Evolutionary conservation across 2,113 vertebrate species (phyloP).

Genomic region (Desmodus rotundus): DNA sequence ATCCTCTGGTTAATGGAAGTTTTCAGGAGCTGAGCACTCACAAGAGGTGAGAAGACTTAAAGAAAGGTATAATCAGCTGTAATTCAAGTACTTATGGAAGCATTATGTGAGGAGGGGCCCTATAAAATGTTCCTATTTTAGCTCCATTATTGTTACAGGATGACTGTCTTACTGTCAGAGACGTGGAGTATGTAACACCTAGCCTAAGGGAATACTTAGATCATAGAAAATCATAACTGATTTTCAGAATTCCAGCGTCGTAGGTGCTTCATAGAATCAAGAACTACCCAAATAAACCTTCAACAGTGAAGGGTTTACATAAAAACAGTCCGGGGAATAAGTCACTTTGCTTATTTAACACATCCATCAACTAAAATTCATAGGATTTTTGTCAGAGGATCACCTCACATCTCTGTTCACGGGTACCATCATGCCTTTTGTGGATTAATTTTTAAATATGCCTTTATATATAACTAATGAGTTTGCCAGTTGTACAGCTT

Average conservation of each 20-base stretch:
- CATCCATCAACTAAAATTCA: background rate
- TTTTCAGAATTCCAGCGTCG: constrained; percentile 19
- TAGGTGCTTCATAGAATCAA: background rate
- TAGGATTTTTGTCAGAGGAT: background rate
- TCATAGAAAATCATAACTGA: background rate
- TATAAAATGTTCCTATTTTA: background rate
- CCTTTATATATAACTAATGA: background rate
- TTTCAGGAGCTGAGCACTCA: background rate
- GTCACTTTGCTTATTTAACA: constrained; percentile 3
- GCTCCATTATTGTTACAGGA: background rate
- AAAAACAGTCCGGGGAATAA: background rate
- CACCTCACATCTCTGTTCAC: background rate
- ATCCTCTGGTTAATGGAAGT: background rate
- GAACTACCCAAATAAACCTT: background rate
- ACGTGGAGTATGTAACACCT: background rate
- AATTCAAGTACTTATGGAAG: background rate
- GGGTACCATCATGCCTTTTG: background rate
- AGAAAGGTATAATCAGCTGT: background rate
- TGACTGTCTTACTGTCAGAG: constrained; percentile 10
- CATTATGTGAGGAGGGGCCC: background rate
- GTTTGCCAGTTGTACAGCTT: background rate
- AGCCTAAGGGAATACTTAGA: background rate
- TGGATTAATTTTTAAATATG: background rate
- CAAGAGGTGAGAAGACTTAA: background rate
- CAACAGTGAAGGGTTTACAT: background rate